Conservation (phyloP, 2,113 vertebrate species). For the Hippoglossus stenolepis region DNA sequence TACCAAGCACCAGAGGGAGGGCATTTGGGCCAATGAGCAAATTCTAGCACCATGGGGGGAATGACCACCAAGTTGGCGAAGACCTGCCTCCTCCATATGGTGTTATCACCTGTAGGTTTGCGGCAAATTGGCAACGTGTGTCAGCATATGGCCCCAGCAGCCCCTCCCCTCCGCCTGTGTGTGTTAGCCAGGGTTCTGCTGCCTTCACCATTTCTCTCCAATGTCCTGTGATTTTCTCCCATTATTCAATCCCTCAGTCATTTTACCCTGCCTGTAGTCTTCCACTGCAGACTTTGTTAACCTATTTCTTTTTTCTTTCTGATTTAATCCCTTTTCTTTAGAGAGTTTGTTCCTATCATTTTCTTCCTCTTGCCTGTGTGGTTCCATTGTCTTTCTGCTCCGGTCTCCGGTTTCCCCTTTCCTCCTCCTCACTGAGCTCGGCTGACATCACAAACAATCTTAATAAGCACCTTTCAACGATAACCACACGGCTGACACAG, state of each 20-base stretch:
- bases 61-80: constrained; percentile 67
- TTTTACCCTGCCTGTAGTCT: constrained; percentile 27
- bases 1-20: constrained; percentile 25
- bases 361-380: constrained; percentile 30
- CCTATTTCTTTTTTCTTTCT: constrained; percentile 4
- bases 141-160: constrained; percentile 76
- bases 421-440: constrained; percentile 20
- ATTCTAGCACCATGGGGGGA: constrained; percentile 32
- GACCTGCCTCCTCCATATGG: constrained; percentile 78
- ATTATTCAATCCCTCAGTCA: constrained; percentile 6
- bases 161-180: constrained; percentile 47
- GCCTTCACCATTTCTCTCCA: constrained; percentile 1
- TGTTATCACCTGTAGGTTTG: constrained; percentile 81
- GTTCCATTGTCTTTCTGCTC: constrained; percentile 26
- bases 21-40: constrained; percentile 43
- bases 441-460: constrained; percentile 63
- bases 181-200: constrained; percentile 55
- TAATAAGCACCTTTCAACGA: constrained; percentile 79
- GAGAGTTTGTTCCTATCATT: constrained; percentile 19
- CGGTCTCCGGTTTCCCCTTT: constrained; percentile 7
- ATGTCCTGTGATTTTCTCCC: constrained; percentile 15
- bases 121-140: constrained; percentile 72
- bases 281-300: constrained; percentile 28
- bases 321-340: constrained; percentile 26
- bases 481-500: constrained; percentile 62